phyloP scores from a whole-genome alignment of 1,140 invertebrate species.

The Dendrolimus kikuchii region DNA sequence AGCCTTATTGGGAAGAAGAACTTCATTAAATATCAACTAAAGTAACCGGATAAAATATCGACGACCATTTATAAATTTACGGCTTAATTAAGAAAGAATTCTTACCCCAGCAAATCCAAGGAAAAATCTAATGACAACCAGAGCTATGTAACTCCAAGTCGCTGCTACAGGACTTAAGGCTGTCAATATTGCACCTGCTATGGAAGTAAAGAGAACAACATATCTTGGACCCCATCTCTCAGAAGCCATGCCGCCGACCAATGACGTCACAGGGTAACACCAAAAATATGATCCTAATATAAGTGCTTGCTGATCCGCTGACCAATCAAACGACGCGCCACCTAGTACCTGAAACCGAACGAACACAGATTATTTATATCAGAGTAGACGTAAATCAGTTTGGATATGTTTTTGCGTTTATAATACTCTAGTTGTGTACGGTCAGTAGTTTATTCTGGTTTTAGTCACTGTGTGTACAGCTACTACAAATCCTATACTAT shows the following conservation, averaged over 20 bases:
- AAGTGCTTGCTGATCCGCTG: constrained; percentile 75
- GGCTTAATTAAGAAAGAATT: constrained; percentile 16
- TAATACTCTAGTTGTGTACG: too few species aligned
- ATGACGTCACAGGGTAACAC: constrained; percentile 73
- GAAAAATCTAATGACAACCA: constrained; percentile 77
- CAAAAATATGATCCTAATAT: constrained; percentile 80
- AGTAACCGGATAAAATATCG: too few species aligned
- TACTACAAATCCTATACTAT: too few species aligned
- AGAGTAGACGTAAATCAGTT: too few species aligned
- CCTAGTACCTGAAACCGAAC: constrained; percentile 22
- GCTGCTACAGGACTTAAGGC: constrained; percentile 78
- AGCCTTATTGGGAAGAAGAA: neutral
- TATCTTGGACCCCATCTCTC: constrained; percentile 82
- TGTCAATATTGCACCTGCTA: constrained; percentile 80
- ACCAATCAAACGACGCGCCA: constrained; percentile 71
- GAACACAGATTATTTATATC: neutral
- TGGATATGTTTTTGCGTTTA: too few species aligned
- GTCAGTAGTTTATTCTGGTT: too few species aligned
- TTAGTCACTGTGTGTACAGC: too few species aligned
- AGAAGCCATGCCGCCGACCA: constrained; percentile 81
- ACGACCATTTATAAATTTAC: too few species aligned
- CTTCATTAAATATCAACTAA: neutral
- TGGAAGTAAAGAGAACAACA: constrained; percentile 78
- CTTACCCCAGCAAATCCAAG: constrained; percentile 80
- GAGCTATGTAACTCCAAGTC: constrained; percentile 73